Evolutionary conservation across 1,140 invertebrate species (phyloP), one percentile per base, ranked within the genome.

Genomic region (Drosophila ogumai): DNA sequence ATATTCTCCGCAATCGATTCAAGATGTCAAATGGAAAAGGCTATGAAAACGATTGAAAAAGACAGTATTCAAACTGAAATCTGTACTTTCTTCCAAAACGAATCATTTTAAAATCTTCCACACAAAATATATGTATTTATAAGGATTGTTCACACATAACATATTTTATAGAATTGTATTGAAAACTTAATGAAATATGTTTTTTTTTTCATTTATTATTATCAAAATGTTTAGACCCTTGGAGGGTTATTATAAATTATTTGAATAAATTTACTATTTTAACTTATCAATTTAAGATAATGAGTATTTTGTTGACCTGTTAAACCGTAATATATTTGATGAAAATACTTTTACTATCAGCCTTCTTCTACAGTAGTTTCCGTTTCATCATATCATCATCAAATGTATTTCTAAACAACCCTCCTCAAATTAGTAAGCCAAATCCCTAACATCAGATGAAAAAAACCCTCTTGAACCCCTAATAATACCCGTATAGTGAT

Each of bases 401-500:
- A 36, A 19, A 28, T 5, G 17, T 19, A 3, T 56, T 56, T 34
- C 19, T 19, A 17, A 54, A 28, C 17, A 9, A 56, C 34, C 54
- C 25, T 7, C 12, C 12, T 2, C 1, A 41, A 10, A 17, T 22
- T 4, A 17, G 5, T 54, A 22, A 32, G 8, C 6, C 0, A 25
- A 22, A 56, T 40, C 22, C 54, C 19, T 5, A 17, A 4, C 10
- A 15, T 17, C 13, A 36, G 36, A 12, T 22, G 10, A 38, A 9
- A 32, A 32, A 6, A 32, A 41, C 25, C 12, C 22, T 17, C 25
- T 13, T 17, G 3, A 64, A 64, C 28, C 6, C 22, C 32, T 43
- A 58, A 34, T 32, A 31, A 60, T 10, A 66, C 7, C 3, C 22
- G 7, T 32, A 19, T 60, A 32, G 25, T 7, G 22, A 67, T 47